Percentiles rank a stretch among this genome's conserved stretches.
phyloP scores from a whole-genome alignment of 1,140 invertebrate species.

The Acromyrmex heyeri region DNA sequence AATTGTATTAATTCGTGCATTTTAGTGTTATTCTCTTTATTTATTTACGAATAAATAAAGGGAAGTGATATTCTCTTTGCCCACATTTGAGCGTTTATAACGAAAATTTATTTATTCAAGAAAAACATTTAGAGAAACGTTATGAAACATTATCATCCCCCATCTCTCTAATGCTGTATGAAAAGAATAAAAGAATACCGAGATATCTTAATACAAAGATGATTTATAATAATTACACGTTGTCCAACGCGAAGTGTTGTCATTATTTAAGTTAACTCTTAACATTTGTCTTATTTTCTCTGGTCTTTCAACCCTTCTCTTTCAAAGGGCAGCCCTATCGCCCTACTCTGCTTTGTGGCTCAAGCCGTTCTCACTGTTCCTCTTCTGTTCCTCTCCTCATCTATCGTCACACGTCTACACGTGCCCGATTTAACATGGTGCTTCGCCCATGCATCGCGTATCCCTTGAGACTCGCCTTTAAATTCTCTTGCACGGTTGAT shows the following conservation, averaged over 20 bases:
- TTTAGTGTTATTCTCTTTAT: background rate
- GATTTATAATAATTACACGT: slow-evolving; percentile 18
- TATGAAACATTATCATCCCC: background rate
- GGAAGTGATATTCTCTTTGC: background rate
- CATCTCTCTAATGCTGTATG: background rate
- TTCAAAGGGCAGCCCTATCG: slow-evolving; percentile 45
- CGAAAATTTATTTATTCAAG: background rate
- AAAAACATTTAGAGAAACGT: background rate
- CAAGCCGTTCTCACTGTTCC: slow-evolving; percentile 32
- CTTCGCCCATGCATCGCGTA: slow-evolving; percentile 70
- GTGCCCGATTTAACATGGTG: slow-evolving; percentile 75
- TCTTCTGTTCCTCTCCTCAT: slow-evolving; percentile 39
- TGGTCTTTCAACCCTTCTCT: slow-evolving; percentile 53
- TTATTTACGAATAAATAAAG: background rate
- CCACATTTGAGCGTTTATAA: background rate
- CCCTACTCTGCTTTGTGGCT: slow-evolving; percentile 59
- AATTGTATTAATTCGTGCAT: background rate
- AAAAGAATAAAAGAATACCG: slow-evolving; percentile 2
- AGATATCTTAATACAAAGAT: slow-evolving; percentile 20
- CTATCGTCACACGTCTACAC: slow-evolving; percentile 41
- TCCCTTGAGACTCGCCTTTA: slow-evolving; percentile 27
- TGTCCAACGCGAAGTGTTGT: background rate
- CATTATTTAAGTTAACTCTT: slow-evolving; percentile 1
- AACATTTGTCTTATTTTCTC: slow-evolving; percentile 19
- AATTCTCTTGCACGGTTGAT: slow-evolving; percentile 41